Evolutionary conservation across 2,888 invertebrate genomes (phyloP).

Genomic region (Leptopilina myrica): DNA sequence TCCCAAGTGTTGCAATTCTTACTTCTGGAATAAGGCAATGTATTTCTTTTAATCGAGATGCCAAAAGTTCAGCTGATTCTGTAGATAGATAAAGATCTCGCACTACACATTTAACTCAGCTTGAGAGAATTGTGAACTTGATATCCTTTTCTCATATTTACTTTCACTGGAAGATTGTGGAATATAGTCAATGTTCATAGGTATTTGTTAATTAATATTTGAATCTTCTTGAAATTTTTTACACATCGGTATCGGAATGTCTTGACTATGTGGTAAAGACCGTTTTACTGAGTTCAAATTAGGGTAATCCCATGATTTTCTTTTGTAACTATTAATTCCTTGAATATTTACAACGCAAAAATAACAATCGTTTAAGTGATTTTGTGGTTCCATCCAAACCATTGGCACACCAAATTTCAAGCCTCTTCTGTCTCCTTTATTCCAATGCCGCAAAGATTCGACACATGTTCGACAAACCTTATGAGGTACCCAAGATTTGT

Average conservation of each 20-base stretch:
- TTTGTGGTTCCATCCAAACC: conserved; percentile 12
- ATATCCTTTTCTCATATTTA: conserved; percentile 1
- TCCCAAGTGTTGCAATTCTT: neutral
- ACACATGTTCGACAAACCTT: neutral
- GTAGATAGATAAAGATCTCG: neutral
- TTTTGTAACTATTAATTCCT: conserved; percentile 3
- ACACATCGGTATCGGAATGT: neutral
- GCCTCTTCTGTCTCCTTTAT: conserved; percentile 49
- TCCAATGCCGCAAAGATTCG: conserved; percentile 5
- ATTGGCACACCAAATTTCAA: conserved; percentile 23
- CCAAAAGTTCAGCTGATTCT: neutral
- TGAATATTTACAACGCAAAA: conserved; percentile 1
- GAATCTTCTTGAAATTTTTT: neutral
- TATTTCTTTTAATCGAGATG: neutral
- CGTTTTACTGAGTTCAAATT: neutral
- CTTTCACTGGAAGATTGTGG: neutral
- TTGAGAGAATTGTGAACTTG: neutral
- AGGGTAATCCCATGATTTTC: neutral
- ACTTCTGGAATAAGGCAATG: neutral
- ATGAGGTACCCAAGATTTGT: conserved; percentile 46
- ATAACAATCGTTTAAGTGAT: conserved; percentile 3
- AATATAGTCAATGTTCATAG: neutral
- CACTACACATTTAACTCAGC: neutral
- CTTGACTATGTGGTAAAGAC: neutral
- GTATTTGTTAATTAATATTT: neutral